These are phyloP conservation scores for Narcine bancroftii DNA, from an alignment of 2,113 vertebrate genomes.

Conservation along the genomic window DNA sequence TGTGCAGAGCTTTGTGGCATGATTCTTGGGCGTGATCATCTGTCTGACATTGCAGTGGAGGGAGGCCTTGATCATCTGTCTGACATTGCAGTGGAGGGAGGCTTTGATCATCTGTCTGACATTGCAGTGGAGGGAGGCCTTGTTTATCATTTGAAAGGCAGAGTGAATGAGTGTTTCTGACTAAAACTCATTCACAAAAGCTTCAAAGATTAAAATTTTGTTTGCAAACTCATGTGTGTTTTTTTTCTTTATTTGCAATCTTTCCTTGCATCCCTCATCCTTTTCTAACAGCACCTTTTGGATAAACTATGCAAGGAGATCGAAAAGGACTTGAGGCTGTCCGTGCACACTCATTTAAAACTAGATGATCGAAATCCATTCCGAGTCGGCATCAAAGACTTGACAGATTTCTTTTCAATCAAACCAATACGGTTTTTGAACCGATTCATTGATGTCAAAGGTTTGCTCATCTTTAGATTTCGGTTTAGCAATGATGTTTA, in stretches of 20 bases:
- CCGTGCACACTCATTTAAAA: slow-evolving; percentile 92
- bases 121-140: too few relatives aligned
- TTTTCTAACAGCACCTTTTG: slow-evolving; percentile 68
- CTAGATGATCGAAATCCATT: slow-evolving; percentile 95
- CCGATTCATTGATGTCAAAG: slow-evolving; percentile 96
- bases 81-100: too few relatives aligned
- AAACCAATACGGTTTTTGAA: slow-evolving; percentile 94
- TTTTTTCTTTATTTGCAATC: not conserved
- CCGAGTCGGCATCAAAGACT: slow-evolving; percentile 92
- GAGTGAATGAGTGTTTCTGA: not conserved
- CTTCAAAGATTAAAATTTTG: not conserved
- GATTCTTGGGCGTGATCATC: too few relatives aligned
- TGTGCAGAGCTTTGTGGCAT: too few relatives aligned
- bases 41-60: too few relatives aligned
- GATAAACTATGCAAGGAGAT: slow-evolving; percentile 97
- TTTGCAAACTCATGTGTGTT: not conserved
- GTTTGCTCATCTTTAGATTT: slow-evolving; percentile 47
- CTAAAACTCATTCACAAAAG: not conserved
- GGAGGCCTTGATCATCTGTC: too few relatives aligned
- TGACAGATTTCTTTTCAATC: slow-evolving; percentile 89
- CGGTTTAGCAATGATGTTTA: not conserved
- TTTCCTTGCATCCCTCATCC: not conserved
- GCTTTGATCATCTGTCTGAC: too few relatives aligned
- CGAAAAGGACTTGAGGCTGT: slow-evolving; percentile 92
- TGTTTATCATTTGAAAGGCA: not conserved